phyloP scores from a whole-genome alignment of 2,797 vertebrate genomes.

The Epinephelus coioides region DNA sequence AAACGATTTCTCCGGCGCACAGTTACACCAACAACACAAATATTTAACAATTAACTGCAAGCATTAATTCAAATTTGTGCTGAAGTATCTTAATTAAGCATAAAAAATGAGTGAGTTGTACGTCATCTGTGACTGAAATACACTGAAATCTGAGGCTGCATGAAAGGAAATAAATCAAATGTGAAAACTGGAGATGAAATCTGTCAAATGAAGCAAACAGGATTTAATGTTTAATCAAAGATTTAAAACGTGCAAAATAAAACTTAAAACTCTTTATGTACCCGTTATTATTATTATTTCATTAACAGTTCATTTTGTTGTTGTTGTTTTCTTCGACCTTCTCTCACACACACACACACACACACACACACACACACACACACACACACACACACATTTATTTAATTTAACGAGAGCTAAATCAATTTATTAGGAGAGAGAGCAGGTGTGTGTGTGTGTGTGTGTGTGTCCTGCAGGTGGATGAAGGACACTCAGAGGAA shows the following conservation, averaged over 20 bases:
- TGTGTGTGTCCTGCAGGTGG: slow-evolving; percentile 3
- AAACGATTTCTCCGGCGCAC: no score
- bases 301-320: neutral
- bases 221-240: neutral
- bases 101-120: neutral
- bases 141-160: neutral
- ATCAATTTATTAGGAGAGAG: neutral
- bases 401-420: no score
- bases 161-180: neutral
- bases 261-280: neutral
- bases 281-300: neutral
- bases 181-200: neutral
- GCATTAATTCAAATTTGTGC: no score
- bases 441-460: neutral
- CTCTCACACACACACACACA: no score
- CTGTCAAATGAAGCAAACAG: neutral
- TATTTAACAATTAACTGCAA: no score
- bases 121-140: neutral
- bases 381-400: no score
- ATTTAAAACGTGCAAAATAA: neutral
- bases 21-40: no score
- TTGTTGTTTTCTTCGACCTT: neutral
- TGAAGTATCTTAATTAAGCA: neutral
- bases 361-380: no score
- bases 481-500: slow-evolving; percentile 5